Evolutionary conservation across 1,140 invertebrate genomes (phyloP), one percentile per base, ranked within the genome.

Genomic region (Halesus radiatus): DNA sequence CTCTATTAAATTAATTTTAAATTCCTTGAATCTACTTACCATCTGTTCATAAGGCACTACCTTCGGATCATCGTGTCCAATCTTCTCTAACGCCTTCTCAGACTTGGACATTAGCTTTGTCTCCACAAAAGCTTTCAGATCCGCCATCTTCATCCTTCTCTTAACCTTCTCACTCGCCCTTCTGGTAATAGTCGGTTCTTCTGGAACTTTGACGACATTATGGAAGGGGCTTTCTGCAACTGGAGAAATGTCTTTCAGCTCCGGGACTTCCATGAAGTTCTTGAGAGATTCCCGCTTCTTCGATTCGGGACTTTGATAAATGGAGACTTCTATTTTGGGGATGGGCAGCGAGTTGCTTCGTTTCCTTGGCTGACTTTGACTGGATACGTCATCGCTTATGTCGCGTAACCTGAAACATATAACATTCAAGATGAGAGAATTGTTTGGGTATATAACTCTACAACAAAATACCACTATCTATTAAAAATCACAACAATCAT

Each of bases 301-400:
- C 20, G 90, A 91, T 58, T 95, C 94, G 0, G 92, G 92, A 82
- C 92, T 94, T 84, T 96, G 94, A 85, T 96, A 96, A 70, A 96
- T 90, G 0, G 95, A 96, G 3, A 97, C 93, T 87, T 97, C 94
- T 60, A 97, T 96, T 91, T 98, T 97, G 10, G 96, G 96, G 86
- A 98, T 97, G 0, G 97, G 97, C 62, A 98, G 88, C 0, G 97
- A 98, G 85, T 96, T 97, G 84, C 97, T 98, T 72, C 97, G 89
- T 84, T 94, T 93, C 75, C 96, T 89, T 3, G 94, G 95, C 81
- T 94, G 94, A 81, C 94, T 92, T 78, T 93, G 92, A 56, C 91
- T 91, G 1, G 93, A 92, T 37, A 92, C 92, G 84, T 96, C 94
- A 86, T 97, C 95, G 81, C 92, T 94, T 75, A 97, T 95, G 84